Evolutionary conservation across 1,140 invertebrate genomes (phyloP).

Genomic region (Lamellibrachia luymesi): DNA sequence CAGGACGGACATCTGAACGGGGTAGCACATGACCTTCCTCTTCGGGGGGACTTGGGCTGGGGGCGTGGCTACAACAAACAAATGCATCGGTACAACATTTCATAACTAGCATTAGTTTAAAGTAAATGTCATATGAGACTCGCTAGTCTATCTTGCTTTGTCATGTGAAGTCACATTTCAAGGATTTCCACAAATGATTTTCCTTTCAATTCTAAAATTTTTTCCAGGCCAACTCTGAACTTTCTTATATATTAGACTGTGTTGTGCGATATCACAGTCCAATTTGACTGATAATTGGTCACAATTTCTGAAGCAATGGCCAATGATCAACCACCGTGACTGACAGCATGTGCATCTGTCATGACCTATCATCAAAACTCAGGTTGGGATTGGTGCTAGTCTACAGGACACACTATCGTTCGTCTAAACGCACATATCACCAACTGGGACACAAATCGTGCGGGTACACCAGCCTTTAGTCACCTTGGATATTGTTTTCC

Average conservation of each 20-base stretch:
- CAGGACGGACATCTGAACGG: constrained; percentile 84
- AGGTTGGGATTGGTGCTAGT: background rate
- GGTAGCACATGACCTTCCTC: constrained; percentile 92
- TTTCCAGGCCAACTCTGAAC: too few relatives aligned
- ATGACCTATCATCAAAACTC: too few relatives aligned
- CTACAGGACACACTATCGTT: background rate
- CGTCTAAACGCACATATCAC: too few relatives aligned
- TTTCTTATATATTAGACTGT: too few relatives aligned
- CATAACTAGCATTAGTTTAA: background rate
- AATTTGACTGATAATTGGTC: too few relatives aligned
- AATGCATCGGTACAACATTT: background rate
- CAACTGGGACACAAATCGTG: too few relatives aligned
- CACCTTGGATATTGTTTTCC: constrained; percentile 64
- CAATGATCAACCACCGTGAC: too few relatives aligned
- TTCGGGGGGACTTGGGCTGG: constrained; percentile 47
- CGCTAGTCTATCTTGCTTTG: background rate
- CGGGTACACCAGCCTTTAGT: background rate
- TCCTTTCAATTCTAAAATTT: background rate
- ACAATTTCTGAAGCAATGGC: too few relatives aligned
- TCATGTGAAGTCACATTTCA: background rate
- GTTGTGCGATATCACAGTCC: too few relatives aligned
- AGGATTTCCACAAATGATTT: background rate
- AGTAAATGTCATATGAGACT: background rate
- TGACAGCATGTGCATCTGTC: too few relatives aligned
- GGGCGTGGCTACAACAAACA: constrained; percentile 8